phyloP scores from a whole-genome alignment of 2,797 vertebrate genomes.

The Phrynocephalus guinanensis region DNA sequence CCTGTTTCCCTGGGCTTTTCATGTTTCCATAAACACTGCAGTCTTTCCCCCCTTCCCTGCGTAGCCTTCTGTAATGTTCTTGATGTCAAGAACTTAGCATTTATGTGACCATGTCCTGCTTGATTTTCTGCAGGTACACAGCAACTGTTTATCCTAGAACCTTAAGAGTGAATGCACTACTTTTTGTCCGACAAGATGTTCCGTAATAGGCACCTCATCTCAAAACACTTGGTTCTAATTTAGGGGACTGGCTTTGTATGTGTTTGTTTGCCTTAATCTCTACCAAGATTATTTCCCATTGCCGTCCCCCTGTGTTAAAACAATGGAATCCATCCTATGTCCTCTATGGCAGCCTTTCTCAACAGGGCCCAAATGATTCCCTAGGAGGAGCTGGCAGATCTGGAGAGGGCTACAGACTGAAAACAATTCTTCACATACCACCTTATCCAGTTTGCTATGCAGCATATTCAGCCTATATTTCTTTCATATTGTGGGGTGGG shows the following conservation, averaged over 20 bases:
- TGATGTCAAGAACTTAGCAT: constrained; percentile 70
- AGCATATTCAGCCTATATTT: no score
- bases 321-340: not conserved
- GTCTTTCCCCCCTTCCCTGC: constrained; percentile 71
- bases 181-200: constrained; percentile 8
- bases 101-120: constrained; percentile 66
- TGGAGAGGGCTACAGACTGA: no score
- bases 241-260: no score
- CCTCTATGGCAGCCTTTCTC: not conserved
- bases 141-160: constrained; percentile 42
- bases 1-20: constrained; percentile 77
- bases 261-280: no score
- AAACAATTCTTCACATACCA: no score
- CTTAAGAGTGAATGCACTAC: constrained; percentile 31
- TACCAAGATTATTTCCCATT: no score
- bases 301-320: no score
- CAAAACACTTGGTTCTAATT: no score
- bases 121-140: constrained; percentile 72
- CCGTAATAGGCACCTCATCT: no score
- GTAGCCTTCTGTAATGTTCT: constrained; percentile 70
- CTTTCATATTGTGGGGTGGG: no score
- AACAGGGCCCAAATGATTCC: not conserved
- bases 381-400: no score
- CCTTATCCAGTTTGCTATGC: no score
- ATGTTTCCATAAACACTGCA: constrained; percentile 78